Percentiles rank a stretch among this genome's conserved stretches.
Conservation (phyloP, 2,113 vertebrate species). For the Prunella himalayana region DNA sequence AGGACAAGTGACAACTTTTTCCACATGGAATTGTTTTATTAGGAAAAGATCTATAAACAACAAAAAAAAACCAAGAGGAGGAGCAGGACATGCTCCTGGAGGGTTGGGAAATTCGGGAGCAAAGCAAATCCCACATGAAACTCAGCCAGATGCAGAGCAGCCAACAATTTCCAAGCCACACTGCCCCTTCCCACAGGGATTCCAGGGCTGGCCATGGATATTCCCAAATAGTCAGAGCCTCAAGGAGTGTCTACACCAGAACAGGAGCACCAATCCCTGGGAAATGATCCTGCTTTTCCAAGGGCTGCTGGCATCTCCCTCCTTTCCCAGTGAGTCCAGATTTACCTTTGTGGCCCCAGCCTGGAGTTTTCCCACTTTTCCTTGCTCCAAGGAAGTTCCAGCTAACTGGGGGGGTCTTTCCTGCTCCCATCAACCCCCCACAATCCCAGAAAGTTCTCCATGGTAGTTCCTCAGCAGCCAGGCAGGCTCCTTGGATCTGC, state of each 20-base stretch:
- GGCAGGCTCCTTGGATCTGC: neutral
- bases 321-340: neutral
- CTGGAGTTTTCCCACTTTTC: neutral
- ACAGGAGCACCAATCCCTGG: neutral
- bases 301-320: neutral
- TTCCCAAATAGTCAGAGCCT: neutral
- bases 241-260: neutral
- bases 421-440: neutral
- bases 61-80: neutral
- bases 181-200: neutral
- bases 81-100: fast-evolving
- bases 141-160: neutral
- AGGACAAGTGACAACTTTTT: neutral
- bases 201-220: neutral
- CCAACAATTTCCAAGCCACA: neutral
- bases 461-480: neutral
- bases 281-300: neutral
- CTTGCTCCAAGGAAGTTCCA: neutral
- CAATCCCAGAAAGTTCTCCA: neutral
- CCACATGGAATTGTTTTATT: neutral
- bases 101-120: neutral
- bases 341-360: fast-evolving
- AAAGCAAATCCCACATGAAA: neutral
- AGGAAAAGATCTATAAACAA: neutral
- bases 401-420: neutral